Evolutionary conservation across 2,797 vertebrate species (phyloP), one percentile per base, ranked within the genome.

Genomic region (Acrossocheilus wenchowensis): DNA sequence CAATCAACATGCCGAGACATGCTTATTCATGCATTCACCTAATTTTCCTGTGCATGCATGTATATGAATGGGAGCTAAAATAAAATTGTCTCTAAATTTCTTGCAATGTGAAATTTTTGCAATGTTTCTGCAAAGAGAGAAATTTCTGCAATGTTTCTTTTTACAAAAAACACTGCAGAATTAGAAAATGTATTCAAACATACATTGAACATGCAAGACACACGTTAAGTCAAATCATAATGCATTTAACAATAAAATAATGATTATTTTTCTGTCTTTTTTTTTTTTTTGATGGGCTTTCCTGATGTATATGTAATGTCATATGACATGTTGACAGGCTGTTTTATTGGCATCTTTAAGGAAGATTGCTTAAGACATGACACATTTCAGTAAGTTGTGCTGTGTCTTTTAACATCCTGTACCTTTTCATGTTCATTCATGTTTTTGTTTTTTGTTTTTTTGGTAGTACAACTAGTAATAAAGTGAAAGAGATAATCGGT

Each of bases 1-100:
- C 12, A n/a, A 34, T 83, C 50, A 79, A 36, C 84, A 83, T 81
- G 86, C n/a, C 36, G 26, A 75, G 86, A 86, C 87, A 88, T 83
- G 79, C 81, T 78, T 75, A 69, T 36, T 73, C 64, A 64, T 86
- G 78, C 79, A 69, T 81, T 74, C 57, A 60, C 21, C 71, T 45
- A 62, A 36, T 62, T 72, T 79, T 15, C n/a, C 26, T 75, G 26
- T 50, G 84, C 66, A 14, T 72, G 34, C 34, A 69, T 68, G 34
- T 68, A 68, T 68, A 19, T 68, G 17, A 36, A 68, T 36, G 4
- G 7, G 34, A 68, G 66, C 34, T 68, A 17, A 36, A 34, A 34
- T 68, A 36, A 68, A 69, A 68, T 66, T 2, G 34, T 39, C 5
- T 41, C 21, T 2, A 39, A 77, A 39, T 54, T 23, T 12, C 5